Conservation (phyloP, 2,797 vertebrate species). For the Yasuhikotakia modesta region DNA sequence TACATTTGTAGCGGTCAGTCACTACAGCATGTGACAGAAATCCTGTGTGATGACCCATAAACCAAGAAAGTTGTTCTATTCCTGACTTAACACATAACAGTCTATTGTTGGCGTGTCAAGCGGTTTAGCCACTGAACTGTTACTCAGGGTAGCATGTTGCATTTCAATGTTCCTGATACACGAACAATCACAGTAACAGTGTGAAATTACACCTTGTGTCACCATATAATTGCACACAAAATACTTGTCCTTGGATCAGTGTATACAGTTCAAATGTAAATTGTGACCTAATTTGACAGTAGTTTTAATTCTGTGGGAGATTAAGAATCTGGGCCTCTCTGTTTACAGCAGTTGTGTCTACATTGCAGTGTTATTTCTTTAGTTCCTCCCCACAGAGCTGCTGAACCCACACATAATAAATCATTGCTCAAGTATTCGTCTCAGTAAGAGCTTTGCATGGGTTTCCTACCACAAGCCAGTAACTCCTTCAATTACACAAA, state of each 20-base stretch:
- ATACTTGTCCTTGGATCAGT: neutral
- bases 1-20: neutral
- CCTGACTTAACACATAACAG: neutral
- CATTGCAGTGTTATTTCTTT: constrained; percentile 22
- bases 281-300: neutral
- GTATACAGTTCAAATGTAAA: neutral
- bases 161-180: neutral
- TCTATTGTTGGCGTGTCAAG: neutral
- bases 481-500: constrained; percentile 53
- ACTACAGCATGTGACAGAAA: neutral
- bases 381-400: constrained; percentile 38
- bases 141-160: neutral
- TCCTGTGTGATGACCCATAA: neutral
- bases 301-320: neutral
- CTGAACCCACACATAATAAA: constrained; percentile 53
- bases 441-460: constrained; percentile 42
- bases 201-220: neutral
- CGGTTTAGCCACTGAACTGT: neutral
- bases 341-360: constrained; percentile 4
- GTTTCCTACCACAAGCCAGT: constrained; percentile 40
- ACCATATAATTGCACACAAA: neutral
- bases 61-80: neutral
- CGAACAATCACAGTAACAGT: neutral
- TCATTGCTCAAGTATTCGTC: constrained; percentile 57
- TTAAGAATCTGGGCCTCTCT: neutral